Evolutionary conservation across 2,888 invertebrate genomes (phyloP).

Genomic region (Aporophyla nigra): DNA sequence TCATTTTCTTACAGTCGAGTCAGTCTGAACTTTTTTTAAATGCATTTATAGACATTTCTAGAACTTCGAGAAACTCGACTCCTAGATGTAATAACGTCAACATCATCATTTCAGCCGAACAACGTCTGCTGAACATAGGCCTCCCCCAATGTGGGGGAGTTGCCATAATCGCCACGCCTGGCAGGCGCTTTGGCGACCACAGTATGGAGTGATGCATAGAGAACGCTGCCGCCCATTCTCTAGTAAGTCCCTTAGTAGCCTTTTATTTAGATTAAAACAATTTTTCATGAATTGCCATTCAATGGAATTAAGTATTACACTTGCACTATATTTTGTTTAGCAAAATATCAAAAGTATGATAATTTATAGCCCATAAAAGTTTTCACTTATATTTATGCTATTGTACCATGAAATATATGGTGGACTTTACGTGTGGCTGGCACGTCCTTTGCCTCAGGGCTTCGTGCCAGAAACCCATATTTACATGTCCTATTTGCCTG

Average conservation of each 20-base stretch:
- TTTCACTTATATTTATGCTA: not conserved
- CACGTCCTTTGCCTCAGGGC: slow-evolving; percentile 22
- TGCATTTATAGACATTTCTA: not conserved
- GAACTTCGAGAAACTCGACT: not conserved
- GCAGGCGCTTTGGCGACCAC: too few relatives aligned
- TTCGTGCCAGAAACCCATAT: slow-evolving; percentile 47
- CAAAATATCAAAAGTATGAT: slow-evolving; percentile 1
- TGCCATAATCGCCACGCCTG: too few relatives aligned
- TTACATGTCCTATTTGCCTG: slow-evolving; percentile 21
- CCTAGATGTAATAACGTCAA: not conserved
- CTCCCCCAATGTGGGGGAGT: too few relatives aligned
- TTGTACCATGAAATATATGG: slow-evolving; percentile 6
- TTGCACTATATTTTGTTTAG: not conserved
- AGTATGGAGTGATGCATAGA: too few relatives aligned
- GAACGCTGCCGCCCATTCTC: too few relatives aligned
- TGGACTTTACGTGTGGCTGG: not conserved
- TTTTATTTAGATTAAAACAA: too few relatives aligned
- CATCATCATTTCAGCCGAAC: too few relatives aligned
- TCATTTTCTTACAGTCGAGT: slow-evolving; percentile 17
- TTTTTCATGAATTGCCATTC: too few relatives aligned
- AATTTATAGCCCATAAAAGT: slow-evolving; percentile 30
- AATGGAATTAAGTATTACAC: too few relatives aligned
- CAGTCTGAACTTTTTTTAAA: slow-evolving; percentile 6
- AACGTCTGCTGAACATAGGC: too few relatives aligned
- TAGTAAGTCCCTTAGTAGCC: too few relatives aligned